Conservation (phyloP, 2,888 invertebrate genomes). For the Lepidochrysops patricia region DNA sequence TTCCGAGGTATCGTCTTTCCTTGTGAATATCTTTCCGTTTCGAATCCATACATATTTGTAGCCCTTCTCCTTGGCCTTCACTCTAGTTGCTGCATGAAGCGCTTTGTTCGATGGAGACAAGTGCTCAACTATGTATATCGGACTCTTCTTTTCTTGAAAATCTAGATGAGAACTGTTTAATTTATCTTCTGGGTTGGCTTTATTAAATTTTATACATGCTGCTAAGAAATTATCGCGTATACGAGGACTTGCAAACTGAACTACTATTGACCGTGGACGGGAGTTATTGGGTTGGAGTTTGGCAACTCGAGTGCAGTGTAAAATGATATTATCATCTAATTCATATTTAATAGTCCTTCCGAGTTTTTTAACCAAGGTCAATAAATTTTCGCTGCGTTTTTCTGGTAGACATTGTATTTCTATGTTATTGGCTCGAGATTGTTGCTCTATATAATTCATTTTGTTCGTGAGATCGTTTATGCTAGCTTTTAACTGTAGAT, state of each 20-base stretch:
- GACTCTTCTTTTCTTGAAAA: not conserved
- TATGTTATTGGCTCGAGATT: slow-evolving; percentile 17
- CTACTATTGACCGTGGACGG: slow-evolving; percentile 8
- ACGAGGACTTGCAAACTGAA: slow-evolving; percentile 9
- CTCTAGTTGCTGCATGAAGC: slow-evolving; percentile 16
- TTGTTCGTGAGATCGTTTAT: slow-evolving; percentile 12
- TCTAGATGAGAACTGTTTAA: slow-evolving; percentile 9
- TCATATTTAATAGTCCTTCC: not conserved
- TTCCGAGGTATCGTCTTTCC: slow-evolving; percentile 14
- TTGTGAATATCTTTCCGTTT: slow-evolving; percentile 14
- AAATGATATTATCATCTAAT: not conserved
- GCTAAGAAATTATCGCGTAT: slow-evolving; percentile 16
- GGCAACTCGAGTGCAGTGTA: not conserved
- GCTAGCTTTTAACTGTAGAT: slow-evolving; percentile 1
- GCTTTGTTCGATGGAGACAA: slow-evolving; percentile 12
- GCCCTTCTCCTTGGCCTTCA: slow-evolving; percentile 12
- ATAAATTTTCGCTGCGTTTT: slow-evolving; percentile 18
- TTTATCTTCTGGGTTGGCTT: slow-evolving; percentile 10
- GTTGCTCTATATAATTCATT: slow-evolving; percentile 18
- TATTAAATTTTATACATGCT: slow-evolving; percentile 17
- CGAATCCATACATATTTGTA: slow-evolving; percentile 15
- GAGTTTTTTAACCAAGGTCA: slow-evolving; percentile 12
- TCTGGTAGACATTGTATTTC: slow-evolving; percentile 22
- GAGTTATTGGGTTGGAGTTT: not conserved
- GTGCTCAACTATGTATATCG: slow-evolving; percentile 2